Evolutionary conservation across 2,888 invertebrate species (phyloP), one percentile per base, ranked within the genome.

Genomic region (Lycophotia porphyrea): DNA sequence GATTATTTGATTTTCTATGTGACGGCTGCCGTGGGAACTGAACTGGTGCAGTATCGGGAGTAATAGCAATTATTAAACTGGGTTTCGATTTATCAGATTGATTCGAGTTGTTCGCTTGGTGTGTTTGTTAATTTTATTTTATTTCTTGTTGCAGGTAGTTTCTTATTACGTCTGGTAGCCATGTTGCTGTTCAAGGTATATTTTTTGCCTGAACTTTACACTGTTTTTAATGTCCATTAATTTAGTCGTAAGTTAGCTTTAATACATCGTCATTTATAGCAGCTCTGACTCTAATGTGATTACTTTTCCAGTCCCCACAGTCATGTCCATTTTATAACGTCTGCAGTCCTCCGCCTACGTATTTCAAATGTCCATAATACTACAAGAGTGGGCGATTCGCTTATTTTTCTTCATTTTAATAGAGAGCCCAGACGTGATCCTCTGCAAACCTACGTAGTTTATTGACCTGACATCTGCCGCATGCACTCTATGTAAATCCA

Each of bases 11-110:
- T 87, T 83, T 76, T 80, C 74, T 82, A 64, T 74, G 82, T 78
- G 75, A 49, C 60, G 76, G 72, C 67, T 80, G 76, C 49, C 84
- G 86, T 89, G 88, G 82, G 88, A 89, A 88, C 71, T 78, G 63
- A 84, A 75, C 69, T 80, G 74, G 71, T 67, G 68, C 65, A 61
- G 39, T 70, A 71, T 36, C 4, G 24, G 8, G 36, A n/a, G 47
- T 18, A n/a, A n/a, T n/a, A n/a, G 49, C 49, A 49, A 66, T 76
- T 69, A 66, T 74, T 39, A 47, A 52, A 64, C 18, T 47, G 2
- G 34, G n/a, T 55, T 55, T 60, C 42, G 18, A 44, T 60, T 47
- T 31, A 9, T 2, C 18, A 60, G 15, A 69, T 47, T 47, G 39
- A 65, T 80, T 64, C 1, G 2, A 36, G 34, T 42, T 42, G 8